Conservation (phyloP, 2,113 vertebrate species). For the Piprites chloris region DNA sequence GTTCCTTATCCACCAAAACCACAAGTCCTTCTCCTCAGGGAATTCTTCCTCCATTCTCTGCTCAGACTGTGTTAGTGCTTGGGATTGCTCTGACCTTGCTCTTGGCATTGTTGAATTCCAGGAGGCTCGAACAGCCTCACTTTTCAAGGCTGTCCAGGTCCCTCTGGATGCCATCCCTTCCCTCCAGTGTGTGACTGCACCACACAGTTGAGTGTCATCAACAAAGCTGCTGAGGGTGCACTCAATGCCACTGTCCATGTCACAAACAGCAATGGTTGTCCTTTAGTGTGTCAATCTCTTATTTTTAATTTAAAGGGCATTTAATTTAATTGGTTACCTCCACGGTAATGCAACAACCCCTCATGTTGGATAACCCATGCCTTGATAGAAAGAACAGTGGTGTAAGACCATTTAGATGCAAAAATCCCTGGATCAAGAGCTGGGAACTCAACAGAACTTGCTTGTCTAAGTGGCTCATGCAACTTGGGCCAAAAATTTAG, state of each 20-base stretch:
- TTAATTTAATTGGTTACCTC: neutral
- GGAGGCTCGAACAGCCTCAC: neutral
- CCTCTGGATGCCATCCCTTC: neutral
- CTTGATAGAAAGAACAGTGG: neutral
- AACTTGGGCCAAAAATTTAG: neutral
- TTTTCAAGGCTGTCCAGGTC: neutral
- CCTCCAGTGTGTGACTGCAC: neutral
- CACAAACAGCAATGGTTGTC: neutral
- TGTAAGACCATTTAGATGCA: neutral
- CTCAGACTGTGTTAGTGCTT: neutral
- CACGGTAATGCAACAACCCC: neutral
- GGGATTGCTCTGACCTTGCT: neutral
- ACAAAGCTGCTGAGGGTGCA: neutral
- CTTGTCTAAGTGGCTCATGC: fast-evolving
- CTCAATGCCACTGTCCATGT: neutral
- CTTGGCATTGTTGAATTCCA: fast-evolving
- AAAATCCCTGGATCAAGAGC: neutral
- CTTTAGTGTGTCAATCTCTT: neutral
- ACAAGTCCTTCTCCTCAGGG: neutral
- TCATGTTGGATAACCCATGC: fast-evolving
- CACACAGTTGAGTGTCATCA: fast-evolving
- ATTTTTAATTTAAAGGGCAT: neutral
- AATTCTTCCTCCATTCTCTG: neutral
- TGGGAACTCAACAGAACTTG: neutral
- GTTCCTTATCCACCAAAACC: neutral